Base-by-base conservation (phyloP, 2,888 invertebrate genomes). In the Limenitis camilla region DNA sequence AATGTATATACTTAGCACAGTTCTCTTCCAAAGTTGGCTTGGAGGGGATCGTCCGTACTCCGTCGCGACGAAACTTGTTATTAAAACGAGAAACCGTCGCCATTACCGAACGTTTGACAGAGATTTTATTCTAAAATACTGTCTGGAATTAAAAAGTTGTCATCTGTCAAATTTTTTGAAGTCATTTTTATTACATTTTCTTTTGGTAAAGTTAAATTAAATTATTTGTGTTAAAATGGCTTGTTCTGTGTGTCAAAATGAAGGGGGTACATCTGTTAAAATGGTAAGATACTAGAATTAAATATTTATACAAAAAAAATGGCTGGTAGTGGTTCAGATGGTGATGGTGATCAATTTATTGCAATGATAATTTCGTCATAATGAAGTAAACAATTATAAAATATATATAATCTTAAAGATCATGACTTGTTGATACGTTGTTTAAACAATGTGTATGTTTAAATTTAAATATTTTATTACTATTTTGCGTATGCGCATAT, bases 191-290 rank as follows among this genome's bases (percentile, higher is more conserved):
- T 38, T 30, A 28, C 30, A 53, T 58, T 51, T 45, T 40, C 39
- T 60, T 59, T 45, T 54, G 48, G 40, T 51, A 55, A 56, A 58
- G 47, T 52, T 52, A 58, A 58, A 36, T 47, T 40, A 44, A 44
- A 38, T 38, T 45, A 36, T 8, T 11, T 10, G 35, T 40, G 38
- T 41, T 33, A 58, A 55, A 61, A 83, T 83, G 82, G 72, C 80
- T 67, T 82, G 83, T 55, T 63, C 76, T 7, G 57, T 73, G 41
- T 82, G 82, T 62, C 54, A 72, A 61, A 68, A 68, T 55, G 64
- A 68, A 30, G 74, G 73, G 1, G 68, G 65, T 40, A 77, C 73
- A 60, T 64, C 72, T 1, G 66, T 72, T 30, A 77, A 72, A 70
- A 78, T 74, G 76, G 81, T 80, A 61, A 73, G 79, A 71, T 49